Base-by-base conservation (phyloP, 2,888 invertebrate genomes). In the Diarsia brunnea region DNA sequence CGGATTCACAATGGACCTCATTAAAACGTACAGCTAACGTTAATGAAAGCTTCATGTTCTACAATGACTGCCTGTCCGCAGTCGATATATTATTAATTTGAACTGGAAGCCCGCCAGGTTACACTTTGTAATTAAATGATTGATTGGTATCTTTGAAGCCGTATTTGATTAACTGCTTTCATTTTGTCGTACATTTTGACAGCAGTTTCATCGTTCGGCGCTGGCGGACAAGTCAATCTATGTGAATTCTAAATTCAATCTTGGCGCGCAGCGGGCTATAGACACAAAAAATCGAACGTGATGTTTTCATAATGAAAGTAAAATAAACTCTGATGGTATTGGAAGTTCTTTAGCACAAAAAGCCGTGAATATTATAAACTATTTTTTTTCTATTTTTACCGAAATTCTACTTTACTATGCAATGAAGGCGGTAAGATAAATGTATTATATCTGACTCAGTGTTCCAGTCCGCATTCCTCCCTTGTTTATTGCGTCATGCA, bases 1-100 rank as follows among this genome's bases (percentile, higher is more conserved):
- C 63, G 53, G 43, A 71, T 72, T 45, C 77, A 85, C 83, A 86
- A 83, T 82, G 68, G 75, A 68, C 31, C 69, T 80, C 82, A 84
- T 87, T 84, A 87, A 88, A 84, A 75, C 43, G 73, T 65, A 79
- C 84, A 86, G 77, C 79, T 79, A 61, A 77, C 81, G 77, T 80
- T 89, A 85, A 87, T 84, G 84, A 87, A 84, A 84, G 84, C 84
- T 84, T 80, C 76, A 79, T 77, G 79, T 85, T 81, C 7, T 58
- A 84, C 76, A 85, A 82, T 79, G 69, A 75, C 81, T 21, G 81
- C 72, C 67, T 75, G 72, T 81, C 82, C 84, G 84, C 84, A 80
- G 72, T 19, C 64, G 58, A 84, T 77, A 73, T 79, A 84, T 79
- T 84, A 85, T 85, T 84, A 85, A 85, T 87, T 84, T 82, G 75